phyloP scores from a whole-genome alignment of 2,113 vertebrate species.

The Leptocoma aspasia region DNA sequence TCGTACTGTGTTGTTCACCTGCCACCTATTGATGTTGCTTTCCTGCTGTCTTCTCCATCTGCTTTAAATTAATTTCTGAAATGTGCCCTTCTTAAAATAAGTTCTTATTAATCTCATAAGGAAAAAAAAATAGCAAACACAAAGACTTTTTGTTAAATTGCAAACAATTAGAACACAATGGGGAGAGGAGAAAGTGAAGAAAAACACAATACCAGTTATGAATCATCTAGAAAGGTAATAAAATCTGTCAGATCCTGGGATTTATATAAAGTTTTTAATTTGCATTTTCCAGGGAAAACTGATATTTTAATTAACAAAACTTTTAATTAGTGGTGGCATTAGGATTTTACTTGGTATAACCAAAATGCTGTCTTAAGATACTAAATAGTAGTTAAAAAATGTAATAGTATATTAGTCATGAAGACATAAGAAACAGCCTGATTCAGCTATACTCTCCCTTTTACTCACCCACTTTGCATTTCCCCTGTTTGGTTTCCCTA shows the following conservation, averaged over 20 bases:
- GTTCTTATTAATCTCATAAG: slow-evolving; percentile 7
- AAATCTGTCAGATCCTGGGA: background rate
- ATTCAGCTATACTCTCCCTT: background rate
- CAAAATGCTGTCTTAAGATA: background rate
- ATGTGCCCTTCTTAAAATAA: background rate
- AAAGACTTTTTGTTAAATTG: background rate
- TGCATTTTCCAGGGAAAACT: background rate
- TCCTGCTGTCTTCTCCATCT: slow-evolving; percentile 44
- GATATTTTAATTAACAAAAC: background rate
- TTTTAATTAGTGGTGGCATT: background rate
- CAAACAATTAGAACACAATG: background rate
- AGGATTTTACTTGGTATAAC: background rate
- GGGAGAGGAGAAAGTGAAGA: background rate
- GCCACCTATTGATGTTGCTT: slow-evolving; percentile 1
- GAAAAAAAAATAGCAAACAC: background rate
- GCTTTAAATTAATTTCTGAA: slow-evolving; percentile 32
- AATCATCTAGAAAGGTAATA: background rate
- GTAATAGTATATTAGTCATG: background rate
- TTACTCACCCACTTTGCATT: background rate
- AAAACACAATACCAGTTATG: background rate
- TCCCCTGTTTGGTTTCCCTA: background rate
- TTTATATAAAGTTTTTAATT: background rate
- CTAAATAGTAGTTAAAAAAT: background rate
- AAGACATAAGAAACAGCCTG: background rate
- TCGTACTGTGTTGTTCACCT: slow-evolving; percentile 31